These are phyloP conservation scores for Nyctibius grandis DNA, from an alignment of 2,797 vertebrate species.

Conservation along the genomic window DNA sequence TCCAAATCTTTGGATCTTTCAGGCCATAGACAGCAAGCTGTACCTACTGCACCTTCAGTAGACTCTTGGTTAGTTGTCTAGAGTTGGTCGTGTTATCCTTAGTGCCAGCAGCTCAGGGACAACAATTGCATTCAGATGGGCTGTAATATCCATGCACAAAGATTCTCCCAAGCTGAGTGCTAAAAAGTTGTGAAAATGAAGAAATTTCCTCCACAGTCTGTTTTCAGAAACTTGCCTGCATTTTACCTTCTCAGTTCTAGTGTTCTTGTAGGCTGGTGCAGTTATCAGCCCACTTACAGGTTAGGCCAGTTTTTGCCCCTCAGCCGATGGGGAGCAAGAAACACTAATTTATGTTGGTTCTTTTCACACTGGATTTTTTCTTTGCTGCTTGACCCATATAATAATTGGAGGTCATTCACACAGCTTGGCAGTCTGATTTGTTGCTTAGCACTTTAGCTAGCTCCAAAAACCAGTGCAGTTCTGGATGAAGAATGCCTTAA, in stretches of 20 bases:
- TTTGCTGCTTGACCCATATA: background rate
- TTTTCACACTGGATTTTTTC: background rate
- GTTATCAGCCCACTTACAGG: background rate
- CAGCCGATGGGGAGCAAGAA: background rate
- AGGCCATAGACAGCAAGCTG: background rate
- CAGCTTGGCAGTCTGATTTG: background rate
- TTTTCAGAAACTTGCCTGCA: background rate
- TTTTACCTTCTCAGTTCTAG: background rate
- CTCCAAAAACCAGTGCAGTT: background rate
- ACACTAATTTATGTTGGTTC: background rate
- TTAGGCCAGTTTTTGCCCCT: background rate
- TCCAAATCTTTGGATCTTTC: background rate
- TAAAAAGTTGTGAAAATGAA: background rate
- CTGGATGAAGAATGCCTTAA: background rate
- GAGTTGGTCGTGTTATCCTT: background rate
- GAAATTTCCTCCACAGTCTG: background rate
- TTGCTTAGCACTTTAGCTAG: background rate
- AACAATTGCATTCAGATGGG: background rate
- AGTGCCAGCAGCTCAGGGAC: background rate
- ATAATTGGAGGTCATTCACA: background rate
- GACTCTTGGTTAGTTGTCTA: background rate
- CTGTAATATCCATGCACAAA: background rate
- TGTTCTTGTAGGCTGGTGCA: background rate
- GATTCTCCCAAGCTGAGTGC: background rate
- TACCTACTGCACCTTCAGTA: background rate